Evolutionary conservation across 2,888 invertebrate species (phyloP).

Genomic region (Nephrotoma guestfalica): DNA sequence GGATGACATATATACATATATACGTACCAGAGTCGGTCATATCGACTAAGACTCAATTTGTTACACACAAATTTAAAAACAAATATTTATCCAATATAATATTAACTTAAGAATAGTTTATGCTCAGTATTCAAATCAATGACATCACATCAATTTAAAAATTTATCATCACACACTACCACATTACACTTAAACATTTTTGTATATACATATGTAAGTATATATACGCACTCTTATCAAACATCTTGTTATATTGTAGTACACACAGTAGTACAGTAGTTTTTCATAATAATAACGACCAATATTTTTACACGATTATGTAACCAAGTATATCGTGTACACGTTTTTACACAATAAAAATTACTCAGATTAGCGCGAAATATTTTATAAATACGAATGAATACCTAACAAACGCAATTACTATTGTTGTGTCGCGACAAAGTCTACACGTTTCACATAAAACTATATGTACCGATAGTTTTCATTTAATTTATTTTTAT

Average conservation of each 20-base stretch:
- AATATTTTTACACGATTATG: background rate
- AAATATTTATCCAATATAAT: background rate
- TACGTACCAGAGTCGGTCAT: background rate
- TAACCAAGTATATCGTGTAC: background rate
- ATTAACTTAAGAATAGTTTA: background rate
- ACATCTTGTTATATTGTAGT: background rate
- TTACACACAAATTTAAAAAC: background rate
- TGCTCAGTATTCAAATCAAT: background rate
- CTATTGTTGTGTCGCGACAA: background rate
- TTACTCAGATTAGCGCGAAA: background rate
- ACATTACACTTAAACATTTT: background rate
- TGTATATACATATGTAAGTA: too few species aligned
- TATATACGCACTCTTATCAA: background rate
- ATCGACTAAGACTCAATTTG: background rate
- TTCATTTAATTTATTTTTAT: background rate
- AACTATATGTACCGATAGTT: background rate
- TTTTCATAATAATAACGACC: background rate
- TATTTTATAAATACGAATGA: background rate
- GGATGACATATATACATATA: background rate
- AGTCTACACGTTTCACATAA: background rate
- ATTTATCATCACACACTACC: background rate
- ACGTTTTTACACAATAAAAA: background rate
- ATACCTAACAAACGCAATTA: background rate
- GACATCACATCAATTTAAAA: background rate
- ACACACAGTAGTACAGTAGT: background rate